These are phyloP conservation scores for Tetragnatha versicolor DNA, from an alignment of 1,140 invertebrate genomes.

Conservation along the genomic window DNA sequence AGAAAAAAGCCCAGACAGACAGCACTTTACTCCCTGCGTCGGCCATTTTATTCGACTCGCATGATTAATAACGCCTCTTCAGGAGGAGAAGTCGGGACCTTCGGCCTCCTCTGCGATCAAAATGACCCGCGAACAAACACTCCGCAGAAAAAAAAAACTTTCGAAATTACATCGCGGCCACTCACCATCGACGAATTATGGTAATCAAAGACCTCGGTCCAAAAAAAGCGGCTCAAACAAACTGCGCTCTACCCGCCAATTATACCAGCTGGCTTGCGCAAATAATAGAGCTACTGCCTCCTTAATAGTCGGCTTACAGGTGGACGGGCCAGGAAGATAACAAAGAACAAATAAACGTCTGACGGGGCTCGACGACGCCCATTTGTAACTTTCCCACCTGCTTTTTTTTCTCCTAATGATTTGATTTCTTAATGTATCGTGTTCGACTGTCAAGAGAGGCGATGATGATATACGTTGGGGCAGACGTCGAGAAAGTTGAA, in stretches of 20 bases:
- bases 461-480: slow-evolving; percentile 3
- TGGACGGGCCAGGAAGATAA: slow-evolving; percentile 1
- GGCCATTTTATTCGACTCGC: too few relatives aligned
- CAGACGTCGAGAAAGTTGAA: too few relatives aligned
- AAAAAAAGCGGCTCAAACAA: neutral
- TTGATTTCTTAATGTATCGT: slow-evolving; percentile 48
- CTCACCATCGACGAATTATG: slow-evolving; percentile 38
- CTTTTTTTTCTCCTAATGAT: neutral
- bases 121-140: slow-evolving; percentile 3
- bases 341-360: slow-evolving; percentile 13
- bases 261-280: slow-evolving; percentile 44
- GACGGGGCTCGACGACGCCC: slow-evolving; percentile 8
- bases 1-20: too few relatives aligned
- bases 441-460: slow-evolving; percentile 6
- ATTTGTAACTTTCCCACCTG: slow-evolving; percentile 29
- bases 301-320: slow-evolving; percentile 30
- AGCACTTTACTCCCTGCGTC: too few relatives aligned
- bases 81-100: too few relatives aligned
- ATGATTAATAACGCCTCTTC: too few relatives aligned
- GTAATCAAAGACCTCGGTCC: slow-evolving; percentile 13
- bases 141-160: neutral
- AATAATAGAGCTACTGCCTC: slow-evolving; percentile 44
- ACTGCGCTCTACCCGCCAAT: slow-evolving; percentile 7
- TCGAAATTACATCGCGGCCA: neutral
- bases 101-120: too few relatives aligned